Conservation (phyloP, 2,797 vertebrate genomes). For the Poecilia wingei region DNA sequence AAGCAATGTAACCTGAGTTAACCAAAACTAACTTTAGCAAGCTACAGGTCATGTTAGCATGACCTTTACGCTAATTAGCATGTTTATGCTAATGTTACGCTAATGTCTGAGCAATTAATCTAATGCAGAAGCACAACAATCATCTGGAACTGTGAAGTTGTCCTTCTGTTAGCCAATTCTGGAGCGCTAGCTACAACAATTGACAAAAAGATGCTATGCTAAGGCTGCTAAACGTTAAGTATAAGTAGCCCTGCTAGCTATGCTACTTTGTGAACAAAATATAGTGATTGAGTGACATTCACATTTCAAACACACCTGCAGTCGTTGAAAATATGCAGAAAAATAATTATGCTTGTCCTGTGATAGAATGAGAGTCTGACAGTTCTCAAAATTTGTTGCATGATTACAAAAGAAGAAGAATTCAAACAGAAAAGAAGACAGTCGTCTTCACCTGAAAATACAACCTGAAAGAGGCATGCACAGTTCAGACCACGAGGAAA, state of each 20-base stretch:
- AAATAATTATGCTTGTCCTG: slow-evolving; percentile 15
- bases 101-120: neutral
- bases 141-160: neutral
- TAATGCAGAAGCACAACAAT: neutral
- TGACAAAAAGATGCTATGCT: neutral
- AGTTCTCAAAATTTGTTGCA: slow-evolving; percentile 41
- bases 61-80: too few species aligned
- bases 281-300: slow-evolving; percentile 10
- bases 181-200: neutral
- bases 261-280: neutral
- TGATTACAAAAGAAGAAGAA: slow-evolving; percentile 18
- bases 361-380: slow-evolving; percentile 63
- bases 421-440: slow-evolving; percentile 42
- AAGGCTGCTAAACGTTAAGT: neutral
- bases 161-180: neutral
- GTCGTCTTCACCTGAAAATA: slow-evolving; percentile 69
- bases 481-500: slow-evolving; percentile 68
- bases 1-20: neutral
- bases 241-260: neutral
- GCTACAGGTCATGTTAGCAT: neutral
- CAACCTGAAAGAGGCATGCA: slow-evolving; percentile 69
- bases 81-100: neutral
- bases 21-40: neutral
- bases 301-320: slow-evolving; percentile 2
- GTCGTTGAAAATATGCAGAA: slow-evolving; percentile 9